Conservation (phyloP, 2,888 invertebrate species). For the Clitarchus hookeri region DNA sequence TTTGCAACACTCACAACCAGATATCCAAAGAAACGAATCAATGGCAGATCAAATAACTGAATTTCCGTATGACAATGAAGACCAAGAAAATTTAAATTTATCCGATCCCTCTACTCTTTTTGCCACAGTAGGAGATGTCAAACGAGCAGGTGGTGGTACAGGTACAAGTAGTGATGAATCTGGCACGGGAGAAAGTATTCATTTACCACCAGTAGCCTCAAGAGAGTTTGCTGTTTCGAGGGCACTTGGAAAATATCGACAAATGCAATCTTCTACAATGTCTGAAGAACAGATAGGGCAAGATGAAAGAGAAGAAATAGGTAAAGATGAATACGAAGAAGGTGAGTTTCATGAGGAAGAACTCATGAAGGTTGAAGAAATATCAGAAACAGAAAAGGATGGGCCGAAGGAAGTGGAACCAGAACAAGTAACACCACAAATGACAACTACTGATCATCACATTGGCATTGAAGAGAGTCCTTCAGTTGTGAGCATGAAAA, state of each 20-base stretch:
- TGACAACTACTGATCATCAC: conserved; percentile 56
- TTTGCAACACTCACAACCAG: conserved; percentile 51
- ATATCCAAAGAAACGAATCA: conserved; percentile 59
- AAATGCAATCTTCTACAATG: conserved; percentile 71
- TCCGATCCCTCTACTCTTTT: conserved; percentile 60
- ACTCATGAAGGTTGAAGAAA: conserved; percentile 38
- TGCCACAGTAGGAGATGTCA: conserved; percentile 75
- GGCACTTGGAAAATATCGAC: conserved; percentile 78
- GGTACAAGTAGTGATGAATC: conserved; percentile 60
- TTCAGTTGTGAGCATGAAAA: conserved; percentile 64
- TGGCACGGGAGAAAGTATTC: conserved; percentile 47
- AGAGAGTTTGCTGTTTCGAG: conserved; percentile 85
- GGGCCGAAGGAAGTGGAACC: background rate
- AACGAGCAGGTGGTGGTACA: conserved; percentile 55
- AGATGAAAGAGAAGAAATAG: conserved; percentile 19
- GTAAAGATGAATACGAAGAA: background rate
- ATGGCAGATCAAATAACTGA: conserved; percentile 57
- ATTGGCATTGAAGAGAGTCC: conserved; percentile 67
- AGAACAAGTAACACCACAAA: background rate
- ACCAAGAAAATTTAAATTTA: conserved; percentile 17
- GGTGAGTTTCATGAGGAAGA: conserved; percentile 38
- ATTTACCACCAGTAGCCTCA: conserved; percentile 65
- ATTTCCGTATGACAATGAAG: conserved; percentile 28
- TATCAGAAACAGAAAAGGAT: conserved; percentile 31
- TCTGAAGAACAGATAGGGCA: conserved; percentile 66